Conservation (phyloP, 2,113 vertebrate genomes). For the Cyphomyrus plagiostoma region DNA sequence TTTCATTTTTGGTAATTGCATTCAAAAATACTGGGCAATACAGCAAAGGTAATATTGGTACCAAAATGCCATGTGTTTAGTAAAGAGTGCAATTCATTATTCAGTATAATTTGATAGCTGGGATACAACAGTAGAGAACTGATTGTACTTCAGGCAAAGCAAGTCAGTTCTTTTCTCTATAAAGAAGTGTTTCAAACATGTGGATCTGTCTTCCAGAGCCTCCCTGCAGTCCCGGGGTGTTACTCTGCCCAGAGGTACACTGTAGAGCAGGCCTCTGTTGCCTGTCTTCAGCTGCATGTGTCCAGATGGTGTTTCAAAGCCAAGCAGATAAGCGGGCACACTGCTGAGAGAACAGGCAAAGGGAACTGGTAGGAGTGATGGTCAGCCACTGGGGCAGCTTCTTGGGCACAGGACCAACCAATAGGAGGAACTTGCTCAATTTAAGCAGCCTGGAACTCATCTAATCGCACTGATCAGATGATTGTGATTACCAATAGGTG, state of each 20-base stretch:
- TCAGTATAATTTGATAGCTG: background rate
- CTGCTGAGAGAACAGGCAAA: background rate
- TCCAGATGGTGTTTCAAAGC: background rate
- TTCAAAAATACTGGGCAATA: background rate
- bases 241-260: background rate
- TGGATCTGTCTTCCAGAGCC: background rate
- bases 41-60: background rate
- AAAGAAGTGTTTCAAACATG: background rate
- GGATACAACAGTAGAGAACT: background rate
- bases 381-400: background rate
- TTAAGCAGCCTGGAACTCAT: background rate
- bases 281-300: background rate
- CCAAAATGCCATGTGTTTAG: background rate
- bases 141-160: background rate
- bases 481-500: background rate
- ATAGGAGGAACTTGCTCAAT: background rate
- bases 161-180: background rate
- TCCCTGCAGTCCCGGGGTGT: background rate
- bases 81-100: background rate
- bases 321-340: background rate
- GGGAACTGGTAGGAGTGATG: background rate
- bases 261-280: background rate
- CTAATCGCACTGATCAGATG: background rate
- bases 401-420: background rate
- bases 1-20: background rate